phyloP scores from a whole-genome alignment of 2,888 invertebrate genomes.

The Acronicta aceris region DNA sequence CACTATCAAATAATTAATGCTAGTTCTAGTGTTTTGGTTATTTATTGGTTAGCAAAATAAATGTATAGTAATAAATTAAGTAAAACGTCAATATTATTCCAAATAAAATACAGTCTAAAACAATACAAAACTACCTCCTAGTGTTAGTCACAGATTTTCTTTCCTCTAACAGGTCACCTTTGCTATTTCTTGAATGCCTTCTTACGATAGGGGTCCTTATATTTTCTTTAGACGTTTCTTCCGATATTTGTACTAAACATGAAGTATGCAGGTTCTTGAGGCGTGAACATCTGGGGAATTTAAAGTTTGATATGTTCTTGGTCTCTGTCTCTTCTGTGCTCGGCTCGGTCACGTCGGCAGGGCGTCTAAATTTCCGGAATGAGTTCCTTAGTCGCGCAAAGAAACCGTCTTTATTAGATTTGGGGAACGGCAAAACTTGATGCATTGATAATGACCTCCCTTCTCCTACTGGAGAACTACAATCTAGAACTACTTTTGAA shows the following conservation, averaged over 20 bases:
- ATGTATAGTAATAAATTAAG: conserved; percentile 14
- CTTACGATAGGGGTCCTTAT: conserved; percentile 42
- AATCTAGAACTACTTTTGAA: conserved; percentile 26
- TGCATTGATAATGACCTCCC: conserved; percentile 71
- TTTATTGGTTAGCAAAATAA: conserved; percentile 13
- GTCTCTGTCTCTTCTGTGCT: conserved; percentile 60
- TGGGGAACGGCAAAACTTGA: conserved; percentile 82
- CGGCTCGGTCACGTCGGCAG: conserved; percentile 51
- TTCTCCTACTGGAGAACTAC: conserved; percentile 22
- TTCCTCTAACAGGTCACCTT: conserved; percentile 50
- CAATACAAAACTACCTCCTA: conserved; percentile 39
- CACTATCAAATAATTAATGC: neutral
- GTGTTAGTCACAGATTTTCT: conserved; percentile 21
- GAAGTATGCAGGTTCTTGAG: conserved; percentile 59
- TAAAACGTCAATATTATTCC: conserved; percentile 19
- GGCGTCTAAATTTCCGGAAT: conserved; percentile 67
- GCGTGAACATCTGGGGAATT: conserved; percentile 73
- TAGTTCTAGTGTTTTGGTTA: neutral
- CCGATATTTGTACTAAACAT: conserved; percentile 68
- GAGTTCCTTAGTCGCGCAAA: conserved; percentile 70
- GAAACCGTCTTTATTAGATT: conserved; percentile 70
- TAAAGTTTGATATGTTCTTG: conserved; percentile 72
- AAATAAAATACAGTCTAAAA: conserved; percentile 32
- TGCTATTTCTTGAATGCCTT: conserved; percentile 35
- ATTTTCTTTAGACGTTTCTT: conserved; percentile 65